Evolutionary conservation across 2,888 invertebrate species (phyloP).

Genomic region (Lymantria monacha): DNA sequence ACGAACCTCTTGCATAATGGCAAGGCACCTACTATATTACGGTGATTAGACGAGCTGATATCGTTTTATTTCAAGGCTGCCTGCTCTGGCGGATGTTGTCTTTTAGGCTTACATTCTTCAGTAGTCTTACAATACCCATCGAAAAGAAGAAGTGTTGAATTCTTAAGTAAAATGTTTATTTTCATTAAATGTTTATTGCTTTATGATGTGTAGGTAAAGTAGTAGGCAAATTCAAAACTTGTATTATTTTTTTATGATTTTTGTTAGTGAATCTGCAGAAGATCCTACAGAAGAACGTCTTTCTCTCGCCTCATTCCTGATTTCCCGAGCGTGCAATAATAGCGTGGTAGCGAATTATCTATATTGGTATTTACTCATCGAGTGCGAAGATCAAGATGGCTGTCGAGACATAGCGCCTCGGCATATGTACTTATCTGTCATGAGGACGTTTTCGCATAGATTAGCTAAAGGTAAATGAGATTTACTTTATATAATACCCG

Average conservation of each 20-base stretch:
- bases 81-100: too few relatives aligned
- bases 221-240: too few relatives aligned
- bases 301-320: slow-evolving; percentile 95
- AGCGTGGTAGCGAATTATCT: slow-evolving; percentile 96
- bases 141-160: too few relatives aligned
- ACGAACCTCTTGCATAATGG: too few relatives aligned
- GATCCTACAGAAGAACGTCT: slow-evolving; percentile 59
- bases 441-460: slow-evolving; percentile 91
- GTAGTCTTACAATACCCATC: too few relatives aligned
- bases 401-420: slow-evolving; percentile 88
- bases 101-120: too few relatives aligned
- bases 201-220: too few relatives aligned
- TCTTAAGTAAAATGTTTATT: too few relatives aligned
- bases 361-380: slow-evolving; percentile 97
- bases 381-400: slow-evolving; percentile 93
- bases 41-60: too few relatives aligned
- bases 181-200: too few relatives aligned
- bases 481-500: neutral
- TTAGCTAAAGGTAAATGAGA: slow-evolving; percentile 82
- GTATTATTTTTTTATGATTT: neutral
- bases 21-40: too few relatives aligned
- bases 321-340: slow-evolving; percentile 94
- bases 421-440: slow-evolving; percentile 94
- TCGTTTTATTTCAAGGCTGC: too few relatives aligned
- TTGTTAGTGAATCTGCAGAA: slow-evolving; percentile 22